These are phyloP conservation scores for Pterobdella sp. DNA, from an alignment of 2,888 invertebrate genomes.

Conservation along the genomic window DNA sequence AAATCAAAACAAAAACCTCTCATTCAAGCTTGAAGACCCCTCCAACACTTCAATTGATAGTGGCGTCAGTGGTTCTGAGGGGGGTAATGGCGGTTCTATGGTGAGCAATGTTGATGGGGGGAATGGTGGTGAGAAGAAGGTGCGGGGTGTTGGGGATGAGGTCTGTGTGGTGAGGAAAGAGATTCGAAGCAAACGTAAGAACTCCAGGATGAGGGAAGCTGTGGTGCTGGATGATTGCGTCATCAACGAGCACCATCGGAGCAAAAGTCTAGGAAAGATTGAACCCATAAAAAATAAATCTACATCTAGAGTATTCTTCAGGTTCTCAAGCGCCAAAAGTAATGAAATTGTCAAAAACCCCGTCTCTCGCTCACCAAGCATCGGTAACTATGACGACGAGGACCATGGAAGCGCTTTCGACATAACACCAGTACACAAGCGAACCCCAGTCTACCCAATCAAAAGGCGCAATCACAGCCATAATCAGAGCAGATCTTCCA, in stretches of 20 bases:
- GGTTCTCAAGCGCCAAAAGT: not conserved
- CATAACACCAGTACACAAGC: not conserved
- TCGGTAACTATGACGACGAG: not conserved
- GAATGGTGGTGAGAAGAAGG: too few relatives aligned
- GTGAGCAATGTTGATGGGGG: too few relatives aligned
- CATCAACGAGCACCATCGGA: too few relatives aligned
- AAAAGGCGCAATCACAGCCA: not conserved
- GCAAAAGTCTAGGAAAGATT: not conserved
- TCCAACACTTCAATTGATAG: not conserved
- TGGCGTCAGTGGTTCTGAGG: not conserved
- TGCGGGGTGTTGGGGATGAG: too few relatives aligned
- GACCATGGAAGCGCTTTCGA: not conserved
- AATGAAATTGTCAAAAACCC: not conserved
- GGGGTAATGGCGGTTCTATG: too few relatives aligned
- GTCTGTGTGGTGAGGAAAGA: too few relatives aligned
- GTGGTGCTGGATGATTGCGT: too few relatives aligned
- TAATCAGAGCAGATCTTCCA: not conserved
- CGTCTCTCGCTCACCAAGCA: not conserved
- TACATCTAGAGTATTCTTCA: not conserved
- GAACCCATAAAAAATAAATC: not conserved
- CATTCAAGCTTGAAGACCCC: not conserved
- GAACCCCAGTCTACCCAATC: too few relatives aligned
- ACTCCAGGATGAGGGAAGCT: too few relatives aligned
- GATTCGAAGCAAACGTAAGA: too few relatives aligned
- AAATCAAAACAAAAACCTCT: not conserved